Conservation (phyloP, 2,888 invertebrate genomes). For the Mystacides longicornis region DNA sequence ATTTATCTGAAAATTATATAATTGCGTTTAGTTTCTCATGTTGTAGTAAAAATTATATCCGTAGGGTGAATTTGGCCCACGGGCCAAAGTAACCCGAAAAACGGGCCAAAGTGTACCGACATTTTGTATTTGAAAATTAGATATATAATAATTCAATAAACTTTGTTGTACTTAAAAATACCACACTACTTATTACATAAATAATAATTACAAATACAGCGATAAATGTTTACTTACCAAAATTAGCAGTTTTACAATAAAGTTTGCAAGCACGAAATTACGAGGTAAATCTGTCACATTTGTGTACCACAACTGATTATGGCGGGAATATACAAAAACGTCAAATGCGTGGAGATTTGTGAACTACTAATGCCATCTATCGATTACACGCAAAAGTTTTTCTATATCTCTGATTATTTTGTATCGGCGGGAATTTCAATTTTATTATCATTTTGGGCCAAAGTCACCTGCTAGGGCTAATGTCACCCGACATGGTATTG, state of each 20-base stretch:
- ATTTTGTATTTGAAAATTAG: slow-evolving; percentile 1
- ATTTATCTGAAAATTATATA: slow-evolving; percentile 2
- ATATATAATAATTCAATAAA: not conserved
- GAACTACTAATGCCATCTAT: not conserved
- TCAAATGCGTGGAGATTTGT: not conserved
- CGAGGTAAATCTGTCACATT: not conserved
- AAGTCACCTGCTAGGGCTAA: slow-evolving; percentile 5
- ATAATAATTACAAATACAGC: not conserved
- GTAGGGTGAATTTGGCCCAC: slow-evolving; percentile 1
- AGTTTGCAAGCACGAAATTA: not conserved
- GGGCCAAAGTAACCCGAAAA: slow-evolving; percentile 5
- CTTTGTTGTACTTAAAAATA: not conserved
- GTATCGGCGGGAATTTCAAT: slow-evolving; percentile 2
- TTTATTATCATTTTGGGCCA: slow-evolving; percentile 2
- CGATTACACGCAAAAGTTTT: not conserved
- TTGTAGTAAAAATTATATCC: not conserved
- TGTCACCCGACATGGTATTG: slow-evolving; percentile 2
- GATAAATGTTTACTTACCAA: not conserved
- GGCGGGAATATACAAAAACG: not conserved
- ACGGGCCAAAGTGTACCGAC: slow-evolving; percentile 2
- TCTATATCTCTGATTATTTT: not conserved
- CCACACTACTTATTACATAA: not conserved
- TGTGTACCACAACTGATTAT: not conserved
- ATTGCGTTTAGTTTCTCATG: not conserved
- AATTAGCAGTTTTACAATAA: slow-evolving; percentile 3